Percentiles rank a stretch among this genome's conserved stretches.
Conservation (phyloP, 2,113 vertebrate genomes). For the Syngnathoides biaculeatus region DNA sequence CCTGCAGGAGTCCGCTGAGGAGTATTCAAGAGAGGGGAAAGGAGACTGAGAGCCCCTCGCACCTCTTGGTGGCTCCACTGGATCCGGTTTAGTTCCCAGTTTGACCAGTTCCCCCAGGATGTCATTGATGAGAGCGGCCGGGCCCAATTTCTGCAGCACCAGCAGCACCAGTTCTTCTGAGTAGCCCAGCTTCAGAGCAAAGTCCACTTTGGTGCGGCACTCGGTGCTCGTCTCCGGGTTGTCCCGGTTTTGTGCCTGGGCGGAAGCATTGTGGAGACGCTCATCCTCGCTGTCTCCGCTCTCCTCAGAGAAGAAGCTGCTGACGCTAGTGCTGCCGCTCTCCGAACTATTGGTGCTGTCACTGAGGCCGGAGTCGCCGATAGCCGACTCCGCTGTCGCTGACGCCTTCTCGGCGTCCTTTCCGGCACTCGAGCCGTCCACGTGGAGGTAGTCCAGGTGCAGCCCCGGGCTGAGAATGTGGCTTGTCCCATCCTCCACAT, state of each 20-base stretch:
- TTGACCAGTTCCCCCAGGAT: slow-evolving; percentile 96
- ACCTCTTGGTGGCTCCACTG: slow-evolving; percentile 69
- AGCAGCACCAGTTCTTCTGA: slow-evolving; percentile 90
- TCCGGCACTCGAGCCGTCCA: slow-evolving; percentile 65
- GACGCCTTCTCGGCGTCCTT: slow-evolving; percentile 1
- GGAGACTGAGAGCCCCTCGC: slow-evolving; percentile 64
- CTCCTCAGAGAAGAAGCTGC: slow-evolving; percentile 80
- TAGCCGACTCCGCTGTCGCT: slow-evolving; percentile 2
- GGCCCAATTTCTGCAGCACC: slow-evolving; percentile 91
- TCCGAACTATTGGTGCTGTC: slow-evolving; percentile 65
- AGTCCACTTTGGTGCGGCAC: slow-evolving; percentile 91
- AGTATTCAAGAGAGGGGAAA: slow-evolving; percentile 53
- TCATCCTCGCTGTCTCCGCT: slow-evolving; percentile 86
- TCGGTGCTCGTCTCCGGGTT: slow-evolving; percentile 71
- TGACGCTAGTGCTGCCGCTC: slow-evolving; percentile 57
- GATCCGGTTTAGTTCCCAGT: slow-evolving; percentile 87
- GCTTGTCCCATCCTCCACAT: slow-evolving; percentile 81
- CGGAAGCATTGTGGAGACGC: slow-evolving; percentile 45
- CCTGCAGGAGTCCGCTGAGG: slow-evolving; percentile 50
- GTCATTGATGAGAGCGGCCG: slow-evolving; percentile 92
- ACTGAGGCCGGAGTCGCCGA: slow-evolving; percentile 47
- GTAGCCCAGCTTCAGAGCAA: slow-evolving; percentile 95
- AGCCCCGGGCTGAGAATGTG: slow-evolving; percentile 78
- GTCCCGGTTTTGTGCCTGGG: slow-evolving; percentile 11
- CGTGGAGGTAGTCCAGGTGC: slow-evolving; percentile 82